Conservation (phyloP, 2,797 vertebrate species). For the Chelmon rostratus region DNA sequence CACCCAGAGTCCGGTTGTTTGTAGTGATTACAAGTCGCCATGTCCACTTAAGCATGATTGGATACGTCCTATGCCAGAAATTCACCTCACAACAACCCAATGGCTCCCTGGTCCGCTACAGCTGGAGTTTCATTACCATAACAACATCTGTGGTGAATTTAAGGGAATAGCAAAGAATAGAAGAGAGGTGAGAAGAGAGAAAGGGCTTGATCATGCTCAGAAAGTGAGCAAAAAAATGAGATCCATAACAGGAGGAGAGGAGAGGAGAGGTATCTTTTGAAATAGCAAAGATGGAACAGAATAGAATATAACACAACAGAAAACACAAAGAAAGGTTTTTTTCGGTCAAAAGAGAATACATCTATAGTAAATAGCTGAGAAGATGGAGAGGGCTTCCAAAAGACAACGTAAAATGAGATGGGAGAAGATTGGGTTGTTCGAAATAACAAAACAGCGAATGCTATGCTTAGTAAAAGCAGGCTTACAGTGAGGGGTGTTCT, state of each 20-base stretch:
- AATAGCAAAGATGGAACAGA: constrained; percentile 39
- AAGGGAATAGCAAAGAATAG: constrained; percentile 15
- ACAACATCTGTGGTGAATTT: constrained; percentile 37
- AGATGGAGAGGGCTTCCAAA: constrained; percentile 21
- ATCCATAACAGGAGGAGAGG: constrained; percentile 10
- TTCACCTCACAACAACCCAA: constrained; percentile 28
- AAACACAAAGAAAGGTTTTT: constrained; percentile 18
- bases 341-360: constrained; percentile 36
- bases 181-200: not conserved
- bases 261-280: constrained; percentile 19
- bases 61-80: constrained; percentile 45
- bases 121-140: constrained; percentile 34
- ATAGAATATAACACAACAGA: constrained; percentile 37
- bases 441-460: not conserved
- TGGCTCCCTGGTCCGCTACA: not conserved
- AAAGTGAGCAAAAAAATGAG: constrained; percentile 16
- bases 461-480: constrained; percentile 1
- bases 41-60: constrained; percentile 61
- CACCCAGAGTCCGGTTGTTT: constrained; percentile 43
- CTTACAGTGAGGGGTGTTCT: constrained; percentile 79
- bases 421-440: constrained; percentile 12
- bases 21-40: constrained; percentile 48
- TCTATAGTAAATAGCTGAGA: constrained; percentile 22
- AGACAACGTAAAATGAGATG: not conserved
- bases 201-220: constrained; percentile 22